Evolutionary conservation across 2,888 invertebrate genomes (phyloP), one percentile per base, ranked within the genome.

Genomic region (Anticlea derivata): DNA sequence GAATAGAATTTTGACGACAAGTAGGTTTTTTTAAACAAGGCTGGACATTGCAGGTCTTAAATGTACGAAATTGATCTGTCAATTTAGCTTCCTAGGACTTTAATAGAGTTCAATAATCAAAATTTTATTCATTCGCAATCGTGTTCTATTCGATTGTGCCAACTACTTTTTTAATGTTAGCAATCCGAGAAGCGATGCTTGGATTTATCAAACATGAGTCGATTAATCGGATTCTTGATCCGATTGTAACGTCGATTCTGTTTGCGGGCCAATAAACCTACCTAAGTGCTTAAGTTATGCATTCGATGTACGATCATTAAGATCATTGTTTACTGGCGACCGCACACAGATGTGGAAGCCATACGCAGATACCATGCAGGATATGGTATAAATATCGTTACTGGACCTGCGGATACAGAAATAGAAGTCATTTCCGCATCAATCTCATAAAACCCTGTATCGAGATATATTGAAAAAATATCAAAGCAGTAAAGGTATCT

Each of bases 261-360:
- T 85, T 83, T 87, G 86, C 73, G 80, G 76, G 68, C 69, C 77
- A 81, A 84, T 85, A 41, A 41, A 41, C 41, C 86, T 82, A 86
- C 81, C 84, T 84, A 83, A 82, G 83, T 83, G 83, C 81, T n/a
- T n/a, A n/a, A 68, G 83, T 81, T 75, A n/a, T 45, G 68, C 73
- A 73, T 27, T 37, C 47, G 69, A 71, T 77, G 75, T 72, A 66
- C 72, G 76, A 76, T 77, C 83, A 82, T 86, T 87, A 86, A 86
- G 82, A 85, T 79, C 80, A 82, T 82, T 84, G 87, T 87, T 87
- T 87, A 86, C 72, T 70, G 63, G 66, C 73, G 85, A 86, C 88
- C 88, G 88, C 89, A 88, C 88, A 80, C 81, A 80, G 82, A 76
- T 81, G 65, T 78, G 75, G 75, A 83, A 83, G 82, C 84, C 84